A percentile compares a stretch with the other conserved stretches of the same genome.
These are phyloP conservation scores for Idaea straminata DNA, from an alignment of 2,888 invertebrate species.

Conservation along the genomic window DNA sequence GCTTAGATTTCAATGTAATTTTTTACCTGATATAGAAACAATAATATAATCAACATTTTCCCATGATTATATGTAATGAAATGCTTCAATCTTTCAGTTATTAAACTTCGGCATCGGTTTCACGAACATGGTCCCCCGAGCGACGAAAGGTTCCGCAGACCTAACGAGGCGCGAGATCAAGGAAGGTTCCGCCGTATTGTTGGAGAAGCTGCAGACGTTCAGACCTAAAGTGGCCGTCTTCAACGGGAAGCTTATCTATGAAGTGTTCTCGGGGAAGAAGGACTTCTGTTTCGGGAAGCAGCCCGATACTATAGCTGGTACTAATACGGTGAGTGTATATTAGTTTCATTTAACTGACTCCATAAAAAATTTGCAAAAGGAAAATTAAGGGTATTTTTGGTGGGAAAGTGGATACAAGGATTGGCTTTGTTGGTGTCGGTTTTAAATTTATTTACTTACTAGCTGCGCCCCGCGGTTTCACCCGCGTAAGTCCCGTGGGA, in stretches of 20 bases:
- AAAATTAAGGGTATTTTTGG: too few species aligned
- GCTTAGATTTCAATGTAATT: too few species aligned
- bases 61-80: background rate
- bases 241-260: constrained; percentile 99
- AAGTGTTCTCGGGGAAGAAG: constrained; percentile 98
- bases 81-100: constrained; percentile 61
- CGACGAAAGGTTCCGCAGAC: constrained; percentile 97
- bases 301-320: constrained; percentile 95
- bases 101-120: constrained; percentile 97
- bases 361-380: too few species aligned
- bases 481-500: too few species aligned
- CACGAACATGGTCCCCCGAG: constrained; percentile 97
- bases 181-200: constrained; percentile 92
- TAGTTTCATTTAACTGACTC: too few species aligned
- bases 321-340: constrained; percentile 89
- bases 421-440: too few species aligned
- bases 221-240: constrained; percentile 98
- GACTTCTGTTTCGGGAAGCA: constrained; percentile 98
- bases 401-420: too few species aligned
- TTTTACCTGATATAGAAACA: too few species aligned
- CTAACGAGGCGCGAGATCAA: constrained; percentile 96
- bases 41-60: too few species aligned
- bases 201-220: constrained; percentile 94
- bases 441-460: too few species aligned
- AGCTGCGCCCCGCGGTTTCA: too few species aligned